Percentiles rank a stretch among this genome's conserved stretches.
Conservation (phyloP, 2,888 invertebrate genomes). For the Nomada flava region DNA sequence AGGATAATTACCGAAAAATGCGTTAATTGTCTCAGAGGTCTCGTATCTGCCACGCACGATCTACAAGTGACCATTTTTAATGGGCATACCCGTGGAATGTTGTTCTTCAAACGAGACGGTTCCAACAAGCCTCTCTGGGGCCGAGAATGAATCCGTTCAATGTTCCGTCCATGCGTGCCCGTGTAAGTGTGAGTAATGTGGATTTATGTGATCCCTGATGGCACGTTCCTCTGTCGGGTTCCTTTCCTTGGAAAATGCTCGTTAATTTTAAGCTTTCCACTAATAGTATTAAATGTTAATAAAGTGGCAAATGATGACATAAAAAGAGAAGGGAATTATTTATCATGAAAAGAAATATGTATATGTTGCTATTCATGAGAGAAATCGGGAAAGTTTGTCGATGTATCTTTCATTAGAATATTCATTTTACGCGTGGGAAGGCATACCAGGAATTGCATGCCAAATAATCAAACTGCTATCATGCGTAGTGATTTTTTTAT, state of each 20-base stretch:
- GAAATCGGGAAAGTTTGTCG: neutral
- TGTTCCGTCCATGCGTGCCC: neutral
- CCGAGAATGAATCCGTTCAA: slow-evolving; percentile 3
- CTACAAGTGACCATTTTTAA: slow-evolving; percentile 53
- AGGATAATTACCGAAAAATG: slow-evolving; percentile 72
- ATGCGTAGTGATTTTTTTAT: too few relatives aligned
- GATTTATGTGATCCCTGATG: neutral
- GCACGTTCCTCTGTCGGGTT: neutral
- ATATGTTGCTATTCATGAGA: neutral
- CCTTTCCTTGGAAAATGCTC: neutral
- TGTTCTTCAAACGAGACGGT: slow-evolving; percentile 43
- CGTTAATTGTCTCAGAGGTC: slow-evolving; percentile 67
- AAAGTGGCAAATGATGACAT: neutral
- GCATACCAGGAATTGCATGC: too few relatives aligned
- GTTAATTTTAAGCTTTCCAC: neutral
- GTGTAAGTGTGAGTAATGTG: neutral
- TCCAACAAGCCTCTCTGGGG: slow-evolving; percentile 35
- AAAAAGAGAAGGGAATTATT: neutral
- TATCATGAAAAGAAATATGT: neutral
- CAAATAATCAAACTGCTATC: too few relatives aligned
- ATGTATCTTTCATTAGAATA: neutral
- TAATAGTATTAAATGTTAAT: neutral
- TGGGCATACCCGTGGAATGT: slow-evolving; percentile 53
- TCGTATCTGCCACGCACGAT: slow-evolving; percentile 59
- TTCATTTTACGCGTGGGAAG: too few relatives aligned